Percentiles rank a stretch among this genome's conserved stretches.
These are phyloP conservation scores for Microplitis mediator DNA, from an alignment of 1,140 invertebrate species.

Conservation along the genomic window DNA sequence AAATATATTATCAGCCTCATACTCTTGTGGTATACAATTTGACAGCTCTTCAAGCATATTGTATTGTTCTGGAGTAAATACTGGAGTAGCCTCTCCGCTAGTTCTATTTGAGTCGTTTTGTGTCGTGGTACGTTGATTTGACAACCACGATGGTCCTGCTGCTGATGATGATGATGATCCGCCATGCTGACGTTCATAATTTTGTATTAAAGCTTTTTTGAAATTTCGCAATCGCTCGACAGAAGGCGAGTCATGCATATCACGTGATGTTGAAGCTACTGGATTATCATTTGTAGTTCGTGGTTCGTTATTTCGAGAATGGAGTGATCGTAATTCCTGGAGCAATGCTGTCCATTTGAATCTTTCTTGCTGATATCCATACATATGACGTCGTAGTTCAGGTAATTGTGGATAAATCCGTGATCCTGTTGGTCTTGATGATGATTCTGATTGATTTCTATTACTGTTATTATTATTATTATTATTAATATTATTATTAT, in stretches of 20 bases:
- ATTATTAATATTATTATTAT: too few relatives aligned
- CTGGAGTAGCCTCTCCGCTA: neutral
- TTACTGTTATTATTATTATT: too few relatives aligned
- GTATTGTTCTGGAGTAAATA: conserved; percentile 4
- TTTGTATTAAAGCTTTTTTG: conserved; percentile 44
- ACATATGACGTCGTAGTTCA: neutral
- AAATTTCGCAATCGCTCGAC: conserved; percentile 41
- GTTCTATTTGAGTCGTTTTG: neutral
- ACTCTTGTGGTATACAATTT: neutral
- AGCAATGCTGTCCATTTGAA: neutral
- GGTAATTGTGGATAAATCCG: neutral
- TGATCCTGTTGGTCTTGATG: neutral
- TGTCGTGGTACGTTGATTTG: neutral
- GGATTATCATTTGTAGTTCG: neutral
- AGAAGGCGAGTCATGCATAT: conserved; percentile 16
- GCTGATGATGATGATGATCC: neutral
- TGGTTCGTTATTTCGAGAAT: neutral
- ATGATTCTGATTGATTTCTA: neutral
- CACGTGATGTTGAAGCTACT: conserved; percentile 26
- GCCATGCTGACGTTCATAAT: conserved; percentile 34
- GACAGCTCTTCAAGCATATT: neutral
- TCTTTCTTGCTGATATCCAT: neutral
- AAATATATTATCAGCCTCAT: neutral
- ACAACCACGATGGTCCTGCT: neutral
- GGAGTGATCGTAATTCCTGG: neutral